These are phyloP conservation scores for Pteromalus puparum DNA, from an alignment of 1,140 invertebrate genomes.

Conservation along the genomic window DNA sequence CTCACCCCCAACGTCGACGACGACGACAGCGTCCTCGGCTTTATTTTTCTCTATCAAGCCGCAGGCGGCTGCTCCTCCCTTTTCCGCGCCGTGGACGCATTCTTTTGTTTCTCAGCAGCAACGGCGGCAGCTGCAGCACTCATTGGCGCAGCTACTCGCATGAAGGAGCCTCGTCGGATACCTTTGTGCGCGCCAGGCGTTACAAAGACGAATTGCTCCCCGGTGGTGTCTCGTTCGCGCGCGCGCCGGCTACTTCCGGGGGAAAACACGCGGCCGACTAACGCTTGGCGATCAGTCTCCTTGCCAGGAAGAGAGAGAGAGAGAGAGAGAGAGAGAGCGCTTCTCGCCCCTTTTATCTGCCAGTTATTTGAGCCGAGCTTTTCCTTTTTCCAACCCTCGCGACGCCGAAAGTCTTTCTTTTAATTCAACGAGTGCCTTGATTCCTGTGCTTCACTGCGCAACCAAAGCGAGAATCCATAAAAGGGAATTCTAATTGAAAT, in stretches of 20 bases:
- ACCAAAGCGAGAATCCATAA: too few relatives aligned
- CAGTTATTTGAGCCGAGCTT: background rate
- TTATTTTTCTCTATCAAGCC: conserved; percentile 44
- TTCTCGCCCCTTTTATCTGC: background rate
- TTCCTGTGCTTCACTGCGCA: too few relatives aligned
- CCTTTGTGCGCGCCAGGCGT: conserved; percentile 53
- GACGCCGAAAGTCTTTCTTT: background rate
- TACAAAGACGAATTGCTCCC: conserved; percentile 62
- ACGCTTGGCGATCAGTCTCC: conserved; percentile 54
- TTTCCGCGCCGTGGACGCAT: conserved; percentile 46
- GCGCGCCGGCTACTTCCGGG: conserved; percentile 51
- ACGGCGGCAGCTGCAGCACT: background rate
- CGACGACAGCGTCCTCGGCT: conserved; percentile 19
- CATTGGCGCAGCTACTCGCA: conserved; percentile 41
- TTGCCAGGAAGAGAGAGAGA: too few relatives aligned
- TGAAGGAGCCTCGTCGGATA: conserved; percentile 54
- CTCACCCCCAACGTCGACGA: background rate
- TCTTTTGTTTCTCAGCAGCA: conserved; percentile 22
- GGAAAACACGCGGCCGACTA: conserved; percentile 51
- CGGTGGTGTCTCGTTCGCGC: conserved; percentile 51
- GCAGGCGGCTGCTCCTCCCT: conserved; percentile 26
- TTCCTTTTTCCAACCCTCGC: background rate
- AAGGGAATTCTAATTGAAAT: background rate
- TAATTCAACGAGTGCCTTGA: background rate
- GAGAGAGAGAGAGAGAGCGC: too few relatives aligned